Percentiles rank a stretch among this genome's conserved stretches.
phyloP scores from a whole-genome alignment of 2,797 vertebrate species.

The Rallus crepitans region DNA sequence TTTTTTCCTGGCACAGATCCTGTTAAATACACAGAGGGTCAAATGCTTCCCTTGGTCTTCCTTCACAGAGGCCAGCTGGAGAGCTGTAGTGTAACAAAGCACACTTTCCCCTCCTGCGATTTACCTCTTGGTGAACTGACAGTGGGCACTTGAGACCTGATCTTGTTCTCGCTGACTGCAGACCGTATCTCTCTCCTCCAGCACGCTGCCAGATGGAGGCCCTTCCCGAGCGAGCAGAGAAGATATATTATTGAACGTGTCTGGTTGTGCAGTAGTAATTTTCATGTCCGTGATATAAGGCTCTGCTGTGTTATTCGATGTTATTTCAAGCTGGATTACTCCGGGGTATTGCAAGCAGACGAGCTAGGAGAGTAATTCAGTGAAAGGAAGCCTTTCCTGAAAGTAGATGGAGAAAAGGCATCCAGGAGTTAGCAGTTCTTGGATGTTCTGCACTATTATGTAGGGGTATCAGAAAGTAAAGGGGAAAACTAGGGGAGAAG shows the following conservation, averaged over 20 bases:
- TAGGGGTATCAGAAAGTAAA: not conserved
- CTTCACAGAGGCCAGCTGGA: not conserved
- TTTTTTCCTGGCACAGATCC: slow-evolving; percentile 10
- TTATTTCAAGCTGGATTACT: not conserved
- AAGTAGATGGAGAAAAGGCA: not conserved
- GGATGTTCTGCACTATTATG: not conserved
- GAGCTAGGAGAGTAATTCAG: not conserved
- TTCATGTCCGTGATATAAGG: not conserved
- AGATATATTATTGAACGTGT: not conserved
- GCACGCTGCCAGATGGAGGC: not conserved
- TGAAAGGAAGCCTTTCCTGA: not conserved
- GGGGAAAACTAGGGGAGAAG: not conserved
- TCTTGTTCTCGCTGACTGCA: not conserved
- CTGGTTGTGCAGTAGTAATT: not conserved
- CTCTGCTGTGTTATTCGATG: not conserved
- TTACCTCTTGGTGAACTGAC: not conserved
- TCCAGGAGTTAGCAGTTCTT: not conserved
- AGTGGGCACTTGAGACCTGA: not conserved
- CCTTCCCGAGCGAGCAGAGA: not conserved
- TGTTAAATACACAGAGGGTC: slow-evolving; percentile 35
- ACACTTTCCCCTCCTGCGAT: not conserved
- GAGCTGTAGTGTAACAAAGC: not conserved
- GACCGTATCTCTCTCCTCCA: not conserved
- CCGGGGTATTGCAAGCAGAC: not conserved
- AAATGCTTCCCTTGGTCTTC: slow-evolving; percentile 28